Conservation (phyloP, 1,140 invertebrate genomes). For the Zaprionus ghesquierei region DNA sequence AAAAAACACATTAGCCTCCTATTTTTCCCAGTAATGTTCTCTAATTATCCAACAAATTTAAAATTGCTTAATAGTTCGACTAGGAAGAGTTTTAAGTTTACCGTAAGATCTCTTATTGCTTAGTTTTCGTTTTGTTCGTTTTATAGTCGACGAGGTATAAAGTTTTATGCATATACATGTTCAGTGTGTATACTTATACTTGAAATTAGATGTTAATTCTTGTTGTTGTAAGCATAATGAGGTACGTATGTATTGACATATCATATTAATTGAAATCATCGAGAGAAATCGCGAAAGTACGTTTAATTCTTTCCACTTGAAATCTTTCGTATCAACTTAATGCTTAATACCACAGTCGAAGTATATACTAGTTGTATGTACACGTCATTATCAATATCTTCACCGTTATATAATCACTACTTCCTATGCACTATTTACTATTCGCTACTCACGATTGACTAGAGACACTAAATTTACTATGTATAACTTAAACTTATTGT, state of each 20-base stretch:
- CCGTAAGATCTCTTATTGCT: slow-evolving; percentile 35
- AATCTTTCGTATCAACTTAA: slow-evolving; percentile 67
- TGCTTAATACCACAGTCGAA: slow-evolving; percentile 82
- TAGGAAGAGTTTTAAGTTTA: slow-evolving; percentile 67
- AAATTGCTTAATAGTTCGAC: slow-evolving; percentile 61
- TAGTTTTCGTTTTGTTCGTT: slow-evolving; percentile 53
- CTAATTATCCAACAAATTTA: slow-evolving; percentile 47
- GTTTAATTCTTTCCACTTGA: slow-evolving; percentile 28
- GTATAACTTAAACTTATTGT: slow-evolving; percentile 65
- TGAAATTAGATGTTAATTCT: slow-evolving; percentile 44
- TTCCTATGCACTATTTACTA: background rate
- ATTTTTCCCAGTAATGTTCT: slow-evolving; percentile 29
- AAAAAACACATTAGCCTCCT: slow-evolving; percentile 33
- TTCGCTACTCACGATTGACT: background rate
- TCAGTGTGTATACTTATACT: slow-evolving; percentile 7
- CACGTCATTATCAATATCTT: slow-evolving; percentile 7
- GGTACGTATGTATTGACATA: slow-evolving; percentile 75
- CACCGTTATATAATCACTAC: background rate
- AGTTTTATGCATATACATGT: slow-evolving; percentile 54
- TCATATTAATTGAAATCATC: slow-evolving; percentile 35
- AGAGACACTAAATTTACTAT: background rate
- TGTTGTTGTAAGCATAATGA: slow-evolving; percentile 76
- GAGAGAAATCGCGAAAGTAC: slow-evolving; percentile 29
- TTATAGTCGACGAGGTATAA: slow-evolving; percentile 75
- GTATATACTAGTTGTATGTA: slow-evolving; percentile 68